phyloP scores from a whole-genome alignment of 2,797 vertebrate species.

The Anguilla obscura region DNA sequence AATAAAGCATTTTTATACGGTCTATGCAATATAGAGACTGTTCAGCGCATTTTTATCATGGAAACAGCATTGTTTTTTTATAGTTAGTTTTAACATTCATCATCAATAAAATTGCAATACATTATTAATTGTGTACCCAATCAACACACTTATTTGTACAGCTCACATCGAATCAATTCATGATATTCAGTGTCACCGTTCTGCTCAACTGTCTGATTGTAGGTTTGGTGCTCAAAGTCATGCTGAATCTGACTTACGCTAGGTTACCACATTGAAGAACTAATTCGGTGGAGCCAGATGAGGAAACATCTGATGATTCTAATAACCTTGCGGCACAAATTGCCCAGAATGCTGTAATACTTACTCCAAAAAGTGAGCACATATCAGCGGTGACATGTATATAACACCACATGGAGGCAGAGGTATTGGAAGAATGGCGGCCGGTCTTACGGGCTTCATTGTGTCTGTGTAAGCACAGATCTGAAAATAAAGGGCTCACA shows the following conservation, averaged over 20 bases:
- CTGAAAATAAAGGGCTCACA: conserved; percentile 17
- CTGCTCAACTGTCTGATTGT: neutral
- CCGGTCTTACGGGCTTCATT: conserved; percentile 9
- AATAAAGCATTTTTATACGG: neutral
- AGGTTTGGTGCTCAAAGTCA: neutral
- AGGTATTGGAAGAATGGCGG: conserved; percentile 15
- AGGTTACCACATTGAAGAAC: neutral
- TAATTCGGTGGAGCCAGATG: neutral
- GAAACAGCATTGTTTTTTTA: neutral
- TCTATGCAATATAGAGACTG: too few relatives aligned
- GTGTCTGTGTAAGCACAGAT: neutral
- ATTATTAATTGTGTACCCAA: neutral
- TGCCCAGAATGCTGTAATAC: neutral
- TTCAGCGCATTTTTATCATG: neutral
- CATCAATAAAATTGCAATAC: neutral
- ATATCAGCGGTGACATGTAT: neutral
- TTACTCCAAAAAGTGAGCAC: neutral
- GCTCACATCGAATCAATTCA: neutral
- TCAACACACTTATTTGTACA: neutral
- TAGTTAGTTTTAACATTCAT: neutral
- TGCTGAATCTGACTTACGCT: neutral
- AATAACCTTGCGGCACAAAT: neutral
- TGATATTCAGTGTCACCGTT: neutral
- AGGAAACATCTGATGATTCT: neutral
- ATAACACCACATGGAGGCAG: neutral